Base-by-base conservation (phyloP, 1,140 invertebrate species). In the Drosophila seguyi region DNA sequence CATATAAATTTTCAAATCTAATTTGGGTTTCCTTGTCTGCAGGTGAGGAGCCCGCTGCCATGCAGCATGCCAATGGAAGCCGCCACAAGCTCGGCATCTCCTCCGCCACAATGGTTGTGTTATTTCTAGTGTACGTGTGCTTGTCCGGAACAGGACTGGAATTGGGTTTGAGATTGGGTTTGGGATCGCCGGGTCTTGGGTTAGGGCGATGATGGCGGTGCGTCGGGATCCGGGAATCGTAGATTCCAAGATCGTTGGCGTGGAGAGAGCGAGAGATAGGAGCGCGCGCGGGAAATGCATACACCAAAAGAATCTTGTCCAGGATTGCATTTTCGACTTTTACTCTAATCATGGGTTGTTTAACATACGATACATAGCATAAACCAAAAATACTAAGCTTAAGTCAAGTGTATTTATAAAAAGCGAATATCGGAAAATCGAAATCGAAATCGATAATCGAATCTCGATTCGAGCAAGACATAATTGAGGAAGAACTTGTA, bases 21-120 rank as follows among this genome's bases (percentile, higher is more conserved):
- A 53, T 36, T 36, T 1, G 4, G 2, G 4, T 29, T 18, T n/a
- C 8, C 16, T 14, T 10, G 14, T 22, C 56, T 66, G 0, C 55
- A 92, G 92, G 91, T 68, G 92, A 92, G 57, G 88, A 92, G 58
- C 92, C 91, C 29, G 92, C 92, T 45, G 92, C 92, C 42, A 92
- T 92, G 92, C 92, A 92, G 69, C 92, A 92, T 79, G 90, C 92
- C 22, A 80, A 85, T 39, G 92, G 90, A 44, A 75, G 73, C 20
- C 81, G 69, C 41, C 69, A 61, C 34, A 74, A 53, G 39, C 58
- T 72, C 62, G 63, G 62, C 41, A 75, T 84, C 52, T 60, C 87
- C 52, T 60, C 75, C 67, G 79, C 77, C 71, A 79, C 83, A 72
- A 88, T 85, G 87, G 81, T 92, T 91, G 85, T 92, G 81, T 81